Evolutionary conservation across 1,140 invertebrate species (phyloP).

Genomic region (Macrosteles quadrilineatus): DNA sequence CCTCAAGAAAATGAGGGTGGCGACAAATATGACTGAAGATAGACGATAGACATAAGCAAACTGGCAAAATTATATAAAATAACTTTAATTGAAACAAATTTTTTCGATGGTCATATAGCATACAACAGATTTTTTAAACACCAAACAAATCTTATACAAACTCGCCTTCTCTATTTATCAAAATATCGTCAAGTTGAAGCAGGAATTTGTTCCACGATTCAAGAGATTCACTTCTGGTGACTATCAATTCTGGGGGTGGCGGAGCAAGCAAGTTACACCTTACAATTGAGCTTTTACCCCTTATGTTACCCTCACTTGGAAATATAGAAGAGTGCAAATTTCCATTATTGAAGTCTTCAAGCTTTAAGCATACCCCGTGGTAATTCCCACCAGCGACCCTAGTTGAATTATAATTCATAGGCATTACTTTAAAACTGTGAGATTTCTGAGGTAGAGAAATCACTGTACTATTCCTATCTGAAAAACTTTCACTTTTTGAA

Average conservation of each 20-base stretch:
- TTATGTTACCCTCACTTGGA: not conserved
- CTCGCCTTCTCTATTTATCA: slow-evolving; percentile 29
- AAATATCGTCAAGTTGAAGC: slow-evolving; percentile 33
- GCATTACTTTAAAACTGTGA: slow-evolving; percentile 3
- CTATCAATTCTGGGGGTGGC: slow-evolving; percentile 32
- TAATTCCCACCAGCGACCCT: too few relatives aligned
- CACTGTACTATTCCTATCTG: not conserved
- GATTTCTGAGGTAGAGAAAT: slow-evolving; percentile 1
- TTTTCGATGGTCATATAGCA: too few relatives aligned
- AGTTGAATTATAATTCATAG: too few relatives aligned
- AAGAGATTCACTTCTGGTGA: slow-evolving; percentile 32
- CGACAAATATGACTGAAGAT: too few relatives aligned
- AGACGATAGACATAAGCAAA: too few relatives aligned
- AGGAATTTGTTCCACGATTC: slow-evolving; percentile 39
- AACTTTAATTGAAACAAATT: too few relatives aligned
- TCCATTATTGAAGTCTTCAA: not conserved
- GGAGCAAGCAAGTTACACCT: slow-evolving; percentile 34
- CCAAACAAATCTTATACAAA: slow-evolving; percentile 24
- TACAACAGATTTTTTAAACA: too few relatives aligned
- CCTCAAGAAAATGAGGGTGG: too few relatives aligned
- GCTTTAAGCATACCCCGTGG: not conserved
- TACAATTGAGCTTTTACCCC: not conserved
- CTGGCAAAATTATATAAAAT: too few relatives aligned
- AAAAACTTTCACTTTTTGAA: slow-evolving; percentile 11
- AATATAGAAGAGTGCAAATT: too few relatives aligned